Conservation (phyloP, 2,797 vertebrate genomes). For the Myioborus melanocephalus region DNA sequence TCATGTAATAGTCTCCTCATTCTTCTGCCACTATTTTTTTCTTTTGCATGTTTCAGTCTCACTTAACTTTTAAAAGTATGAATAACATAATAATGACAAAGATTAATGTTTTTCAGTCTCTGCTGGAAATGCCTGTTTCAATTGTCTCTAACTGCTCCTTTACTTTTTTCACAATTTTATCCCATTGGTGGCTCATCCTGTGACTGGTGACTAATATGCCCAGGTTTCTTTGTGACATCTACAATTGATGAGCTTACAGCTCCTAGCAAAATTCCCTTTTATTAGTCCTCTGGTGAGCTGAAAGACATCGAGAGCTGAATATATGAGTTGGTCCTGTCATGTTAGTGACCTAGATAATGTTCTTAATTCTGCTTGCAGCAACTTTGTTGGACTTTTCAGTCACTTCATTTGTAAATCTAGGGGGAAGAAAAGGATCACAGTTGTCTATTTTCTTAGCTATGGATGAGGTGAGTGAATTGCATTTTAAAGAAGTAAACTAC, state of each 20-base stretch:
- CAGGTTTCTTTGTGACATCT: not conserved
- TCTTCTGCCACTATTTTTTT: not conserved
- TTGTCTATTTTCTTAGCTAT: not conserved
- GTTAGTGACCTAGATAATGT: not conserved
- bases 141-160: not conserved
- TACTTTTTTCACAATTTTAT: not conserved
- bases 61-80: not conserved
- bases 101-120: not conserved
- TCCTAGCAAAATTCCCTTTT: not conserved
- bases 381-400: not conserved
- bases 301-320: not conserved
- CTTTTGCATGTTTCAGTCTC: not conserved
- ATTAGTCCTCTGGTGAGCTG: not conserved
- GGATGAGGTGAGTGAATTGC: not conserved
- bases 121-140: not conserved
- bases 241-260: constrained; percentile 3
- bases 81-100: not conserved
- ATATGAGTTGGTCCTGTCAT: not conserved
- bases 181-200: not conserved
- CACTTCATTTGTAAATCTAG: not conserved
- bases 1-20: not conserved
- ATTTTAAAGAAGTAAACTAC: not conserved
- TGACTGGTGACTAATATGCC: constrained; percentile 20
- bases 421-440: not conserved
- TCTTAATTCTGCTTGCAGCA: not conserved